Evolutionary conservation across 2,797 vertebrate species (phyloP).

Genomic region (Brachymystax lenok): DNA sequence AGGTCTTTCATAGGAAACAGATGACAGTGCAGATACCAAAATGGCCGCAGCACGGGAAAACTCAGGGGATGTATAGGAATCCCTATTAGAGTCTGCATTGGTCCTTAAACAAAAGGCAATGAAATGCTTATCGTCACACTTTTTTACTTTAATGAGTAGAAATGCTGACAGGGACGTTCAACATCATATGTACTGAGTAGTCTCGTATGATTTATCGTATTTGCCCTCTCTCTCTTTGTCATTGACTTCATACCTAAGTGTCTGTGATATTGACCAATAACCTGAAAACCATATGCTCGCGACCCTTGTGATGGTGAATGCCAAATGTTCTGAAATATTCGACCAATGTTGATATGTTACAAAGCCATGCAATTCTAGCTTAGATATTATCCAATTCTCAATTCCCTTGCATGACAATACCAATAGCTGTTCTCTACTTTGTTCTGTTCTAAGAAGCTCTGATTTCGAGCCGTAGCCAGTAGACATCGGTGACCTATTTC

Average conservation of each 20-base stretch:
- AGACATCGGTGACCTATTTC: constrained; percentile 49
- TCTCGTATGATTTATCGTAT: neutral
- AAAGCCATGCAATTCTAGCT: neutral
- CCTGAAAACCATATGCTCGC: neutral
- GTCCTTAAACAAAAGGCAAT: constrained; percentile 54
- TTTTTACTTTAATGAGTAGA: constrained; percentile 26
- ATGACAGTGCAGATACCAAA: constrained; percentile 28
- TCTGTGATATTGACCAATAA: neutral
- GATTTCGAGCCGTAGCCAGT: constrained; percentile 14
- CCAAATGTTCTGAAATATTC: neutral
- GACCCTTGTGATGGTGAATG: neutral
- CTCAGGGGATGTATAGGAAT: constrained; percentile 37
- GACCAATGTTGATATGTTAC: neutral
- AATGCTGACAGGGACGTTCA: constrained; percentile 18
- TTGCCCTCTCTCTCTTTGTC: neutral
- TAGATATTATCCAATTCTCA: neutral
- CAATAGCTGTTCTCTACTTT: neutral
- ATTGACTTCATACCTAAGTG: neutral
- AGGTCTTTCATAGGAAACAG: constrained; percentile 31
- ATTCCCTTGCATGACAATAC: neutral
- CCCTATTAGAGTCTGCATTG: constrained; percentile 47
- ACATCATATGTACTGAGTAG: neutral
- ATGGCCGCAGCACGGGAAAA: constrained; percentile 19
- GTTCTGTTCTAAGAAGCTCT: constrained; percentile 19
- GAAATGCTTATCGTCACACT: constrained; percentile 44